These are phyloP conservation scores for Rutilus rutilus DNA, from an alignment of 2,113 vertebrate species.

Conservation along the genomic window DNA sequence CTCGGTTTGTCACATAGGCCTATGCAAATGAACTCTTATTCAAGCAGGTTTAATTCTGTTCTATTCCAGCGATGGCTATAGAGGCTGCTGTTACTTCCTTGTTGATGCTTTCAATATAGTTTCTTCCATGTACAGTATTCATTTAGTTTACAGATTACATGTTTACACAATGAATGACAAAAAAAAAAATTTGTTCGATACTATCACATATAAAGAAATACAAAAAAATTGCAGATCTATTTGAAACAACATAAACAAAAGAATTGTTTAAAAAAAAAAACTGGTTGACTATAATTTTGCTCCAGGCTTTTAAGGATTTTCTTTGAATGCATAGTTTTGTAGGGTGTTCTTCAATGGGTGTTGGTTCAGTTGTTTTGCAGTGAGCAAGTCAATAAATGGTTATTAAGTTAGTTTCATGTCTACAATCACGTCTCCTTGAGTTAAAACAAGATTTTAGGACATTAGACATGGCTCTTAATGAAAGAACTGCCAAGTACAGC, in stretches of 20 bases:
- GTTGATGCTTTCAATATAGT: background rate
- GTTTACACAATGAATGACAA: background rate
- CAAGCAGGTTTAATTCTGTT: background rate
- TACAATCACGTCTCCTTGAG: background rate
- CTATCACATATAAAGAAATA: background rate
- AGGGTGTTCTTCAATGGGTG: slow-evolving; percentile 58
- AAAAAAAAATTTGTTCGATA: no score
- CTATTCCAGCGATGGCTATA: background rate
- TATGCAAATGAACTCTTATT: background rate
- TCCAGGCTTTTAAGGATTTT: slow-evolving; percentile 41
- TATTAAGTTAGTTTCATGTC: slow-evolving; percentile 13
- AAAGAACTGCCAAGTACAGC: background rate
- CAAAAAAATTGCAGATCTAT: background rate
- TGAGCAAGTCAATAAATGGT: slow-evolving; percentile 23
- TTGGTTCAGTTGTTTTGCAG: slow-evolving; percentile 39
- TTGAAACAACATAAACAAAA: slow-evolving; percentile 13
- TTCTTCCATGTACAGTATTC: background rate
- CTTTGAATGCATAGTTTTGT: slow-evolving; percentile 52
- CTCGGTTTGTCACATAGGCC: background rate
- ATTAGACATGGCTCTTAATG: background rate
- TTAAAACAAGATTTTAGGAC: background rate
- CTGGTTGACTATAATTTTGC: slow-evolving; percentile 42
- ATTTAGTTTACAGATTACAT: background rate
- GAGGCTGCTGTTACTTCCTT: background rate
- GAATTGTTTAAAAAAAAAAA: slow-evolving; percentile 18